These are phyloP conservation scores for Zaprionus vittiger DNA, from an alignment of 1,140 invertebrate species.

Conservation along the genomic window DNA sequence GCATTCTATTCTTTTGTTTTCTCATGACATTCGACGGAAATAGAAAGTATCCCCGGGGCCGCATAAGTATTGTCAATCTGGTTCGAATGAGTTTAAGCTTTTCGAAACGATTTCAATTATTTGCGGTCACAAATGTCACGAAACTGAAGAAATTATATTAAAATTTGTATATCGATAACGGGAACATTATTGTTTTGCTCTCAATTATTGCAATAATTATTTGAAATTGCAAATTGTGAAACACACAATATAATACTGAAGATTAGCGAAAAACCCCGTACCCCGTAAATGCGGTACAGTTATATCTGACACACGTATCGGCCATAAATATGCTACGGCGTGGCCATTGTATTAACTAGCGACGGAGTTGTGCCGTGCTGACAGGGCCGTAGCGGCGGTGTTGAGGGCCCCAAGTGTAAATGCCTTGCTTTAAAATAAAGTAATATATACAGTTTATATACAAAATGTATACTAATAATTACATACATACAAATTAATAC, in stretches of 20 bases:
- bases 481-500: too few relatives aligned
- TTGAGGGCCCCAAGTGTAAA: too few relatives aligned
- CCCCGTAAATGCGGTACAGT: constrained; percentile 5
- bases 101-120: constrained; percentile 53
- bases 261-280: constrained; percentile 30
- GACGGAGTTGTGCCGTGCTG: not conserved
- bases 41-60: constrained; percentile 60
- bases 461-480: too few relatives aligned
- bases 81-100: constrained; percentile 20
- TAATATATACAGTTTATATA: too few relatives aligned
- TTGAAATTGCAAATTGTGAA: not conserved
- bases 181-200: not conserved
- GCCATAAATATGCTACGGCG: constrained; percentile 60
- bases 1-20: constrained; percentile 75
- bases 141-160: constrained; percentile 30
- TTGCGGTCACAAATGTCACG: constrained; percentile 51
- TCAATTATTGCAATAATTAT: not conserved
- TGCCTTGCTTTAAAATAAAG: too few relatives aligned
- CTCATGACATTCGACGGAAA: constrained; percentile 54
- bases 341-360: constrained; percentile 56
- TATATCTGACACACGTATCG: constrained; percentile 46
- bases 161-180: constrained; percentile 8
- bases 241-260: not conserved
- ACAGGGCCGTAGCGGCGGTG: too few relatives aligned
- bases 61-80: constrained; percentile 12